A percentile compares a stretch with the other conserved stretches of the same genome.
Evolutionary conservation across 1,140 invertebrate species (phyloP).

Genomic region (Drosophila ambigua): DNA sequence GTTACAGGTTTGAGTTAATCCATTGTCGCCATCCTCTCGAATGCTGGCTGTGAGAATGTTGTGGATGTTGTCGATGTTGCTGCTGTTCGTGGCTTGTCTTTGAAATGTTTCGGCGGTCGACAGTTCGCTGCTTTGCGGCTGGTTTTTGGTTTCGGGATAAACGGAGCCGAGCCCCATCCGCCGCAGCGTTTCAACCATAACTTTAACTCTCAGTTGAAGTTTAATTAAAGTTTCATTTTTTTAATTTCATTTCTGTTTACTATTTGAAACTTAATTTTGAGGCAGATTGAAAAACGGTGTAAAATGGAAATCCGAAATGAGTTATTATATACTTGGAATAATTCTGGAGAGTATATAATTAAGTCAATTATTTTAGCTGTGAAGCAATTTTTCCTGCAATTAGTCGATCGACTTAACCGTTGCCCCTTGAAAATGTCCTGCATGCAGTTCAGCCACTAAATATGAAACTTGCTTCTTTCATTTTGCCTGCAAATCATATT

Average conservation of each 20-base stretch:
- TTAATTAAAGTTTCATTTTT: constrained; percentile 23
- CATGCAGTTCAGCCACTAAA: no score
- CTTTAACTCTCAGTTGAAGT: constrained; percentile 17
- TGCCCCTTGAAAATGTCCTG: no score
- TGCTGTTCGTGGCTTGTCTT: constrained; percentile 68
- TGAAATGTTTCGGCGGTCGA: constrained; percentile 67
- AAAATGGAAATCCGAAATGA: no score
- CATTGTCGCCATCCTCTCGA: constrained; percentile 50
- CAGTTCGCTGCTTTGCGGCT: constrained; percentile 54
- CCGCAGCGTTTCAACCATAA: background rate
- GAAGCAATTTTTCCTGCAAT: background rate
- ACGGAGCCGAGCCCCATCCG: constrained; percentile 3
- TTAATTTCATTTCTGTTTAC: no score
- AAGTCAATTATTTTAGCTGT: no score
- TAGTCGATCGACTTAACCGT: no score
- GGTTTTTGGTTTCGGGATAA: constrained; percentile 50
- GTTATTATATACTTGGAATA: no score
- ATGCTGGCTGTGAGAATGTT: constrained; percentile 20
- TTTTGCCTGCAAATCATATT: no score
- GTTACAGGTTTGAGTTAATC: constrained; percentile 75
- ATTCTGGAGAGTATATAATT: no score
- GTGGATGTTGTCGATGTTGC: constrained; percentile 38
- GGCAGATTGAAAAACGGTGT: no score
- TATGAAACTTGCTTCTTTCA: no score
- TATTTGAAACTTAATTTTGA: no score